phyloP scores from a whole-genome alignment of 2,113 vertebrate species.

The Dicentrarchus labrax region DNA sequence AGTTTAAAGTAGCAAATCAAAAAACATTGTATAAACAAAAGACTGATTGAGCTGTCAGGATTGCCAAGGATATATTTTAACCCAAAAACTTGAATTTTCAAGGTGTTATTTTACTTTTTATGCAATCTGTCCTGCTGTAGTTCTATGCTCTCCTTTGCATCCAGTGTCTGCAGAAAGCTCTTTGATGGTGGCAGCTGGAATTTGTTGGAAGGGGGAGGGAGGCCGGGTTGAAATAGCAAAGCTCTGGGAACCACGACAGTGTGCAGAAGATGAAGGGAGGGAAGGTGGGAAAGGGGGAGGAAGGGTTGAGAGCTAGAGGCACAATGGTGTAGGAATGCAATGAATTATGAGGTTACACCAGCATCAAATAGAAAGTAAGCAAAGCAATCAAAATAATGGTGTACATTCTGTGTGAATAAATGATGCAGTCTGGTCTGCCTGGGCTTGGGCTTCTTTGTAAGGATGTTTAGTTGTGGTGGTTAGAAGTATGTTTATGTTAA shows the following conservation, averaged over 20 bases:
- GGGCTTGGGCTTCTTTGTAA: constrained; percentile 2
- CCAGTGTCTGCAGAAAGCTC: constrained; percentile 52
- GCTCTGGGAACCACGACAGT: constrained; percentile 64
- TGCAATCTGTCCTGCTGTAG: constrained; percentile 19
- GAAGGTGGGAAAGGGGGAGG: constrained; percentile 30
- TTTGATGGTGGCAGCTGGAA: constrained; percentile 77
- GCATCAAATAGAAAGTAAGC: constrained; percentile 28
- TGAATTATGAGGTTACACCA: constrained; percentile 52
- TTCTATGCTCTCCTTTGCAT: constrained; percentile 30
- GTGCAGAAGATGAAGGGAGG: constrained; percentile 59
- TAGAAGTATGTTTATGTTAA: constrained; percentile 5
- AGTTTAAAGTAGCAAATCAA: not conserved
- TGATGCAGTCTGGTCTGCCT: not conserved
- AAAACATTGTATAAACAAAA: not conserved
- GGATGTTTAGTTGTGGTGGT: constrained; percentile 11
- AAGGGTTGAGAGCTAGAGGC: constrained; percentile 14
- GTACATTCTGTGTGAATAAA: constrained; percentile 34
- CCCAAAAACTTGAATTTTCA: not conserved
- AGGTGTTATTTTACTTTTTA: not conserved
- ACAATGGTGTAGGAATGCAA: constrained; percentile 41
- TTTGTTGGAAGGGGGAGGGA: constrained; percentile 65
- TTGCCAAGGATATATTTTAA: not conserved
- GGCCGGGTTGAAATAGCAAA: constrained; percentile 70
- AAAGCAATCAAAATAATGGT: constrained; percentile 34
- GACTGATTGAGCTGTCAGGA: not conserved